A percentile compares a stretch with the other conserved stretches of the same genome.
Conservation (phyloP, 2,797 vertebrate species). For the Tapirus indicus region DNA sequence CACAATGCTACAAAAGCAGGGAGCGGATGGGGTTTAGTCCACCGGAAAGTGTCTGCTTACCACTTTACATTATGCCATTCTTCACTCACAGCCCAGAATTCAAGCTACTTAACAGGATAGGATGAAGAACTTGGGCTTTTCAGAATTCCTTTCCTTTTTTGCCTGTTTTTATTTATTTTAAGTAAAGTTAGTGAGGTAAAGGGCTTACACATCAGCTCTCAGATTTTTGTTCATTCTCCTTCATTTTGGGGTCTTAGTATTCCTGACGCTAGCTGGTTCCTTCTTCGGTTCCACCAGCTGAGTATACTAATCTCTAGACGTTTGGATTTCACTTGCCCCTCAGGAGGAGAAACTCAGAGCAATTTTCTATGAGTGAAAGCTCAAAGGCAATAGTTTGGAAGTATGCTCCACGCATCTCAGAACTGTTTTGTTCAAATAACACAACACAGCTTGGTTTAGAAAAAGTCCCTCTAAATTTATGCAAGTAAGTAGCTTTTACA, state of each 20-base stretch:
- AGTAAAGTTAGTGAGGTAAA: slow-evolving; percentile 10
- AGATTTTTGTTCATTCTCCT: background rate
- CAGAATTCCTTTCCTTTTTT: slow-evolving; percentile 13
- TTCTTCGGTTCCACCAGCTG: background rate
- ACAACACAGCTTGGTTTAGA: slow-evolving; percentile 76
- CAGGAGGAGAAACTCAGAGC: slow-evolving; percentile 41
- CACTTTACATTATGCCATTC: background rate
- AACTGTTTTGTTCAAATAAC: slow-evolving; percentile 74
- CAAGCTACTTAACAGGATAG: background rate
- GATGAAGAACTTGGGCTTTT: background rate
- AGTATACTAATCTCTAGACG: slow-evolving; percentile 4
- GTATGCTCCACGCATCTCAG: slow-evolving; percentile 44
- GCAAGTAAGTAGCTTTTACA: slow-evolving; percentile 69
- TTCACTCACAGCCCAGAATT: background rate
- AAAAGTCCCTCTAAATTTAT: slow-evolving; percentile 78
- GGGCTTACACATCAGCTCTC: background rate
- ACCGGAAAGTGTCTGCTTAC: background rate
- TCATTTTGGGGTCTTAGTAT: slow-evolving; percentile 20
- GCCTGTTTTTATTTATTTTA: background rate
- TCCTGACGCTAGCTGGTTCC: background rate
- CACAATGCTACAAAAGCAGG: background rate
- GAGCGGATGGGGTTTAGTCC: background rate
- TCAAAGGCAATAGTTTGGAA: slow-evolving; percentile 58
- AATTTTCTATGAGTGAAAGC: slow-evolving; percentile 62
- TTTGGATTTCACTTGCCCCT: slow-evolving; percentile 18